These are phyloP conservation scores for Microctenopoma steveboyesi DNA, from an alignment of 2,797 vertebrate genomes.

Conservation along the genomic window DNA sequence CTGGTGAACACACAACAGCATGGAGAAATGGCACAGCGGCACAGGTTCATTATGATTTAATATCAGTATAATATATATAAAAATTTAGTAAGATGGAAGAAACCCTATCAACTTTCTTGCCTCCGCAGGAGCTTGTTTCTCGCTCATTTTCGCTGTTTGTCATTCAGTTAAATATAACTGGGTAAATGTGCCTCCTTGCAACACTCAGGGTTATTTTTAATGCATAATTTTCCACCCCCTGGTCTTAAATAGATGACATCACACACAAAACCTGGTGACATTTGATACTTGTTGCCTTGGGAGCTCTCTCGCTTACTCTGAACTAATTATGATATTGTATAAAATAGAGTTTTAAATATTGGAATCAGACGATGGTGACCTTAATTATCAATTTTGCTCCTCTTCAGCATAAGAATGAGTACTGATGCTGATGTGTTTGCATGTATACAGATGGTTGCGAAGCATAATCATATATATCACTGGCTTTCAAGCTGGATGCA, in stretches of 20 bases:
- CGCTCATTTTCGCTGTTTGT: constrained; percentile 27
- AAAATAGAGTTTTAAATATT: neutral
- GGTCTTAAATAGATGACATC: constrained; percentile 35
- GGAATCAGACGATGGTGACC: neutral
- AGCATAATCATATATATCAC: neutral
- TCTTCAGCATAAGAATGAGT: too few species aligned
- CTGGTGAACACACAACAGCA: constrained; percentile 29
- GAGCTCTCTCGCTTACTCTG: constrained; percentile 6
- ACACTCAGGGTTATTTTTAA: constrained; percentile 44
- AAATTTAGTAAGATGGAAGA: constrained; percentile 43
- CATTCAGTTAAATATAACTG: constrained; percentile 46
- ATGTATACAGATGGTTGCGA: neutral
- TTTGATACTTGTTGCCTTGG: constrained; percentile 31
- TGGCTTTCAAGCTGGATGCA: neutral
- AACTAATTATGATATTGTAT: constrained; percentile 10
- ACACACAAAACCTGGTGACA: constrained; percentile 25
- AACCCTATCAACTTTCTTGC: constrained; percentile 29
- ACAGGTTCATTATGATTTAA: constrained; percentile 37
- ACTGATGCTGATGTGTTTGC: neutral
- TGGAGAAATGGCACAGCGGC: constrained; percentile 20
- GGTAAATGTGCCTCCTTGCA: constrained; percentile 24
- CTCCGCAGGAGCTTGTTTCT: constrained; percentile 15
- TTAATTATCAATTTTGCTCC: too few species aligned
- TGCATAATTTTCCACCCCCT: constrained; percentile 19
- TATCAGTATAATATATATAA: constrained; percentile 40